Evolutionary conservation across 2,797 vertebrate species (phyloP).

Genomic region (Phyllotis vaccarum): DNA sequence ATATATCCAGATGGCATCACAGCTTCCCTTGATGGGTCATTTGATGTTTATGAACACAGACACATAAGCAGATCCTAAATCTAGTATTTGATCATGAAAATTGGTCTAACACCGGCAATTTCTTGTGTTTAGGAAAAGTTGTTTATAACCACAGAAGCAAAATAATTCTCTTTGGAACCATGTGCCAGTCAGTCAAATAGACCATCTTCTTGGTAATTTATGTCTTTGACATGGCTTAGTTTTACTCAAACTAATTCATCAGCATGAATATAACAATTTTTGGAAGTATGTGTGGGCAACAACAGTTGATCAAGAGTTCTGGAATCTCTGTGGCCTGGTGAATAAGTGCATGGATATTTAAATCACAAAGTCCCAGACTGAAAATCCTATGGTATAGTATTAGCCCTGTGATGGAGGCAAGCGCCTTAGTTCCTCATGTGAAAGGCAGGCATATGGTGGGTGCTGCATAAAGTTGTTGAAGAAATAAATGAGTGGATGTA

Average conservation of each 20-base stretch:
- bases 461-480: not conserved
- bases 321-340: not conserved
- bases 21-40: not conserved
- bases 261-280: not conserved
- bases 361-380: not conserved
- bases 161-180: slow-evolving; percentile 50
- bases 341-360: not conserved
- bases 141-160: not conserved
- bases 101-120: slow-evolving; percentile 41
- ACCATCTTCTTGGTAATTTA: not conserved
- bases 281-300: not conserved
- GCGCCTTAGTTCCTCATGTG: not conserved
- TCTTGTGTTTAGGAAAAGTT: slow-evolving; percentile 57
- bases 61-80: slow-evolving; percentile 54
- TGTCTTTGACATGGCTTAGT: slow-evolving; percentile 26
- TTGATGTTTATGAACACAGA: not conserved
- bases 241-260: slow-evolving; percentile 12
- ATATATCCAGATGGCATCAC: not conserved
- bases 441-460: not conserved
- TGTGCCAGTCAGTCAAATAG: not conserved
- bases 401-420: not conserved
- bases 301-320: not conserved
- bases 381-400: not conserved
- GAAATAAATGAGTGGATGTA: not conserved
- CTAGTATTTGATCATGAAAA: slow-evolving; percentile 69